phyloP scores from a whole-genome alignment of 2,797 vertebrate genomes.

The Emys orbicularis region DNA sequence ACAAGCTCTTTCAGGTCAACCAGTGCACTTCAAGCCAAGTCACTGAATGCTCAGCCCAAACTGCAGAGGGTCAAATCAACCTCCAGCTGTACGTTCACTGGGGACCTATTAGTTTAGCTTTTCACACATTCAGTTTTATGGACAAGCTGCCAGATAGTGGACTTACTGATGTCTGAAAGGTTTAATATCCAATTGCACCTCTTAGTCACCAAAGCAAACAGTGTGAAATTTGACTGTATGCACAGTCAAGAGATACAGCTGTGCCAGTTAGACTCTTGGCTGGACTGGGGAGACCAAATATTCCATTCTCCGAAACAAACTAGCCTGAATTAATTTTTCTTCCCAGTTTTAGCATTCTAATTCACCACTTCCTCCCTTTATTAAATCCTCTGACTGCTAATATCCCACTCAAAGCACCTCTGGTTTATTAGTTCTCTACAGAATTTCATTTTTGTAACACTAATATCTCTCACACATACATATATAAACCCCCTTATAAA shows the following conservation, averaged over 20 bases:
- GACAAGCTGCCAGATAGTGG: not conserved
- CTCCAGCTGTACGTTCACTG: not conserved
- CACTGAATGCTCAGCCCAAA: not conserved
- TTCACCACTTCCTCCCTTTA: not conserved
- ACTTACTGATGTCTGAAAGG: not conserved
- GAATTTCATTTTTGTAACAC: not conserved
- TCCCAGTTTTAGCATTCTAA: not conserved
- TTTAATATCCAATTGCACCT: not conserved
- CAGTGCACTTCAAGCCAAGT: slow-evolving; percentile 26
- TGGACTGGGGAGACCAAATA: not conserved
- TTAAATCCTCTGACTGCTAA: not conserved
- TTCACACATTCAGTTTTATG: not conserved
- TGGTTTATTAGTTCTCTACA: not conserved
- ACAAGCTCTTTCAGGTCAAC: slow-evolving; percentile 63
- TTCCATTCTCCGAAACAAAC: not conserved
- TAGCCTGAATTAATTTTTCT: not conserved
- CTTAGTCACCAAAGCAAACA: not conserved
- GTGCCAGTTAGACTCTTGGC: not conserved
- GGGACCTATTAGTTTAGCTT: not conserved
- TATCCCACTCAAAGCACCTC: not conserved
- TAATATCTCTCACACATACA: not conserved
- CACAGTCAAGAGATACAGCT: not conserved
- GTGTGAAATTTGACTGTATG: not conserved
- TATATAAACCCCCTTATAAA: not conserved
- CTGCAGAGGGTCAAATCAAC: not conserved